Base-by-base conservation (phyloP, 2,888 invertebrate genomes). In the Neocrepidodera transversa region DNA sequence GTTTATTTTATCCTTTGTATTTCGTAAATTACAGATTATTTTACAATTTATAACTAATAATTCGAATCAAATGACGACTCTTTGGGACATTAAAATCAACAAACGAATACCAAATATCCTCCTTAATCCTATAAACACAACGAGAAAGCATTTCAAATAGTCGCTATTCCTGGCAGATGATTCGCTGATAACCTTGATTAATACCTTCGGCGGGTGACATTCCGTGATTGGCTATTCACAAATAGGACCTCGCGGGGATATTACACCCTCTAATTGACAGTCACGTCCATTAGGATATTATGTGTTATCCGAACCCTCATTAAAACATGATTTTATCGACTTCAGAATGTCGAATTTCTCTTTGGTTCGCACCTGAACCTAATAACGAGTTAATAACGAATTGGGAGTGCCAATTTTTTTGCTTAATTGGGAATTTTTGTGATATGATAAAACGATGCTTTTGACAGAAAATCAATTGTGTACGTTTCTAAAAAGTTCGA, bases 211-310 rank as follows among this genome's bases (percentile, higher is more conserved):
- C 26, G 16, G 42, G 42, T 20, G 42, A 42, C 42, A 42, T 45
- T 43, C 45, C 16, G 26, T 45, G 26, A 45, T 45, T 45, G 45
- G 45, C 26, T 26, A 28, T 45, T 45, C 45, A 45, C 45, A 28
- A 45, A 45, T 45, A 28, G 26, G 45, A 17, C 26, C 45, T 45
- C 26, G 26, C 45, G 14, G 45, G 45, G 5, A 18, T 45, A 45
- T 45, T 45, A 45, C 43, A 23, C 45, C 42, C 23, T 45, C 45
- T 45, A 45, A 45, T 45, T 45, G 45, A 45, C 45, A 45, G 45
- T 2, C 13, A 45, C 45, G 45, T 45, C 45, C 45, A 45, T 45
- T 45, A 45, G 45, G 28, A 45, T 45, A 45, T 45, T 45, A 45
- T 45, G 45, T 16, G 45, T 26, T 45, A 45, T 45, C 45, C 45